Evolutionary conservation across 2,888 invertebrate genomes (phyloP).

Genomic region (Tethea ocularis): DNA sequence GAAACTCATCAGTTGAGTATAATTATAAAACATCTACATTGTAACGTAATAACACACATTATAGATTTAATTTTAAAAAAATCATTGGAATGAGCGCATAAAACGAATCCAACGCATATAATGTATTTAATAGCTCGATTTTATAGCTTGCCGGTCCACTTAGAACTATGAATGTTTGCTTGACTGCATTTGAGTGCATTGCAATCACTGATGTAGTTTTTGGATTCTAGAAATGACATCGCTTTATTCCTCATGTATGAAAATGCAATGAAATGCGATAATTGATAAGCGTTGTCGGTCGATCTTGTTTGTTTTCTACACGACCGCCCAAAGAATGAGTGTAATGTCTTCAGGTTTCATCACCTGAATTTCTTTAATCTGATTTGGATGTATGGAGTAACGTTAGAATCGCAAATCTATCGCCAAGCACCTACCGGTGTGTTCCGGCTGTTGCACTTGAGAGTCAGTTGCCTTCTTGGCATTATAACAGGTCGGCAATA

Average conservation of each 20-base stretch:
- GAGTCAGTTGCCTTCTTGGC: too few species aligned
- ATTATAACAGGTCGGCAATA: too few species aligned
- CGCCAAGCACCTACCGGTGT: too few species aligned
- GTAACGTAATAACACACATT: not conserved
- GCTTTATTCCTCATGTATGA: not conserved
- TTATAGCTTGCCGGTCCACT: not conserved
- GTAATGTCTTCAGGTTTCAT: too few species aligned
- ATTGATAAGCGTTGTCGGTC: not conserved
- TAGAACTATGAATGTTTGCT: not conserved
- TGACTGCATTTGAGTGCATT: conserved; percentile 3
- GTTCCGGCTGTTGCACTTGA: too few species aligned
- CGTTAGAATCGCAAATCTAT: too few species aligned
- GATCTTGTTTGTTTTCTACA: not conserved
- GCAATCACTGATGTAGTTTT: conserved; percentile 1
- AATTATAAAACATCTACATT: not conserved
- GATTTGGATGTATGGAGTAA: too few species aligned
- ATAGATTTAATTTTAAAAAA: not conserved
- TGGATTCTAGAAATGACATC: not conserved
- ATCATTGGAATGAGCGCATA: not conserved
- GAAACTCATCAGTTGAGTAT: not conserved
- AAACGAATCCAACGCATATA: not conserved
- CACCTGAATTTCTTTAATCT: too few species aligned
- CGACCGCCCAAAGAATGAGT: too few species aligned
- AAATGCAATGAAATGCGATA: not conserved
- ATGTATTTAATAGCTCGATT: not conserved